Percentiles rank a stretch among this genome's conserved stretches.
These are phyloP conservation scores for Drosophila incognita DNA, from an alignment of 2,888 invertebrate species.

Conservation along the genomic window DNA sequence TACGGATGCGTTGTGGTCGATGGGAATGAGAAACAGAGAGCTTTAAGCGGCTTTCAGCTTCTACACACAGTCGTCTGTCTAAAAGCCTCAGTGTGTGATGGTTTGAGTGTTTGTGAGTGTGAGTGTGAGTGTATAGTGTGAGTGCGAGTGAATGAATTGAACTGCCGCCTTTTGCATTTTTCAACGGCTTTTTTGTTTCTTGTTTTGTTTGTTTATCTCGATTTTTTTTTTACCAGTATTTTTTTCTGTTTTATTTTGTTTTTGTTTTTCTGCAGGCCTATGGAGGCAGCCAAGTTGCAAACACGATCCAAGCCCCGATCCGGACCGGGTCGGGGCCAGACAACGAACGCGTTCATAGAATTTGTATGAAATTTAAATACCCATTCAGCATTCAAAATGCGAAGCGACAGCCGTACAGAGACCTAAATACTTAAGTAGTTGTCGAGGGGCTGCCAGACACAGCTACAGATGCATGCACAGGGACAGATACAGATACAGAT, in stretches of 20 bases:
- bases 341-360: conserved; percentile 69
- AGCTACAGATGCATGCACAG: conserved; percentile 18
- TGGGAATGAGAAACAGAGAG: conserved; percentile 39
- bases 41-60: conserved; percentile 68
- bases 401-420: conserved; percentile 77
- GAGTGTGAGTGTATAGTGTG: conserved; percentile 13
- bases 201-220: conserved; percentile 9
- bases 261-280: conserved; percentile 49
- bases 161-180: conserved; percentile 74
- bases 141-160: conserved; percentile 64
- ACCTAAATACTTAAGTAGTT: conserved; percentile 82
- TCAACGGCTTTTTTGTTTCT: conserved; percentile 59
- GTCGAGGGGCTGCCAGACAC: conserved; percentile 22
- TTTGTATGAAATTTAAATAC: conserved; percentile 82
- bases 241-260: conserved; percentile 32
- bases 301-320: conserved; percentile 44
- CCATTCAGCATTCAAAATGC: conserved; percentile 81
- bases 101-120: background rate
- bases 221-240: conserved; percentile 8
- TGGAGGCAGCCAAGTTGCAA: conserved; percentile 46
- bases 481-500: conserved; percentile 24
- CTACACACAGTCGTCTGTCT: conserved; percentile 17
- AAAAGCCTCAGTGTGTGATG: conserved; percentile 30
- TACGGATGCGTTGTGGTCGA: conserved; percentile 55
- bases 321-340: conserved; percentile 47